Conservation (phyloP, 2,797 vertebrate genomes). For the Urosaurus nigricauda region DNA sequence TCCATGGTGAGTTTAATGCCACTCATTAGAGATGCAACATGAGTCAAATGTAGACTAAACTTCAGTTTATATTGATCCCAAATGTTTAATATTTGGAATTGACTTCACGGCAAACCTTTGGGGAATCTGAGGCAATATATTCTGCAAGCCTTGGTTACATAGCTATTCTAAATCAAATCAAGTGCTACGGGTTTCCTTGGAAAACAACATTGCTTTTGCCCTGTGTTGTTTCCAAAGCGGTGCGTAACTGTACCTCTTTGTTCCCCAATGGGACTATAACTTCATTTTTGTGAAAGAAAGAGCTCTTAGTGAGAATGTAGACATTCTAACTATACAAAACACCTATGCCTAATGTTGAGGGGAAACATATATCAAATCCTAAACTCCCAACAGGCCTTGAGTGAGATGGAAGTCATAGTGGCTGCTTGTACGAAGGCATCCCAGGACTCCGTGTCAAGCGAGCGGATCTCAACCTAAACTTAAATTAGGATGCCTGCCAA, state of each 20-base stretch:
- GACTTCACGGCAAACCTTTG: too few species aligned
- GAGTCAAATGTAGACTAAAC: too few species aligned
- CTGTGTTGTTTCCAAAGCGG: not conserved
- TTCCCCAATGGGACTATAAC: not conserved
- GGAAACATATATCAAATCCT: not conserved
- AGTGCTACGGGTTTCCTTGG: not conserved
- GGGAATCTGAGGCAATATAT: too few species aligned
- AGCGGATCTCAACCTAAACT: not conserved
- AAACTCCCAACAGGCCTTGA: slow-evolving; percentile 28
- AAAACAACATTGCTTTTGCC: too few species aligned
- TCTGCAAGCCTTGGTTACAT: not conserved
- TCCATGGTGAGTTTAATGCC: too few species aligned
- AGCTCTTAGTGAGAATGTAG: not conserved
- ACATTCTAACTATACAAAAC: slow-evolving; percentile 15
- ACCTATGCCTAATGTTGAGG: not conserved
- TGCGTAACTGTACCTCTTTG: slow-evolving; percentile 9
- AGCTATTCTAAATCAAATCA: not conserved
- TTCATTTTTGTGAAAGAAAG: slow-evolving; percentile 32
- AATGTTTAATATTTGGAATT: too few species aligned
- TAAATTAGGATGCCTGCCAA: not conserved
- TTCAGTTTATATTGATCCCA: too few species aligned
- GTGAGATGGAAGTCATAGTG: not conserved
- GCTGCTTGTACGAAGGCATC: not conserved
- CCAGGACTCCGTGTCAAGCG: not conserved
- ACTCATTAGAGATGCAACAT: too few species aligned